Evolutionary conservation across 2,888 invertebrate genomes (phyloP).

Genomic region (Synanthedon vespiformis): DNA sequence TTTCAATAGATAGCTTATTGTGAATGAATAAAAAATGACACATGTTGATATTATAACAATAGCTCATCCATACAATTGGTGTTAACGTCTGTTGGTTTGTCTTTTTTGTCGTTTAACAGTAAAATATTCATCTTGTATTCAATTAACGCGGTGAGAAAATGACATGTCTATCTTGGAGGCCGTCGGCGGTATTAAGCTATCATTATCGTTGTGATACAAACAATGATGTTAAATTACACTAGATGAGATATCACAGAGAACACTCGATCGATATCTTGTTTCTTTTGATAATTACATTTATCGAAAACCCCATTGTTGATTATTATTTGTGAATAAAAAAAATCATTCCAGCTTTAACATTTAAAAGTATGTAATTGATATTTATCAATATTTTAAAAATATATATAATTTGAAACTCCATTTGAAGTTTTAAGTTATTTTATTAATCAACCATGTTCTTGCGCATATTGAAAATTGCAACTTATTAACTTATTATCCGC

Average conservation of each 20-base stretch:
- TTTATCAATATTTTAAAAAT: too few species aligned
- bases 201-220: slow-evolving; percentile 29
- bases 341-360: too few species aligned
- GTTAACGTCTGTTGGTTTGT: slow-evolving; percentile 1
- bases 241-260: slow-evolving; percentile 21
- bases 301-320: too few species aligned
- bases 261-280: too few species aligned
- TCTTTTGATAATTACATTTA: too few species aligned
- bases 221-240: slow-evolving; percentile 23
- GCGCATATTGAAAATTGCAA: too few species aligned
- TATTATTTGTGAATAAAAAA: too few species aligned
- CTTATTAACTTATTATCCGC: too few species aligned
- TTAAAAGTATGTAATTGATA: too few species aligned
- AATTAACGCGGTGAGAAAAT: slow-evolving; percentile 58
- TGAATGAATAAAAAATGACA: not conserved
- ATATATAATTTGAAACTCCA: too few species aligned
- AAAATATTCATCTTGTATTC: slow-evolving; percentile 44
- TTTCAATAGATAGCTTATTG: not conserved
- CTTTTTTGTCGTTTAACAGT: slow-evolving; percentile 18
- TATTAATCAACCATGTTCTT: too few species aligned
- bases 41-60: not conserved
- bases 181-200: slow-evolving; percentile 32
- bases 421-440: too few species aligned
- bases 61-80: slow-evolving; percentile 2
- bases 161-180: slow-evolving; percentile 46